Percentiles rank a stretch among this genome's conserved stretches.
Evolutionary conservation across 1,140 invertebrate species (phyloP).

Genomic region (Drosophila ficusphila): DNA sequence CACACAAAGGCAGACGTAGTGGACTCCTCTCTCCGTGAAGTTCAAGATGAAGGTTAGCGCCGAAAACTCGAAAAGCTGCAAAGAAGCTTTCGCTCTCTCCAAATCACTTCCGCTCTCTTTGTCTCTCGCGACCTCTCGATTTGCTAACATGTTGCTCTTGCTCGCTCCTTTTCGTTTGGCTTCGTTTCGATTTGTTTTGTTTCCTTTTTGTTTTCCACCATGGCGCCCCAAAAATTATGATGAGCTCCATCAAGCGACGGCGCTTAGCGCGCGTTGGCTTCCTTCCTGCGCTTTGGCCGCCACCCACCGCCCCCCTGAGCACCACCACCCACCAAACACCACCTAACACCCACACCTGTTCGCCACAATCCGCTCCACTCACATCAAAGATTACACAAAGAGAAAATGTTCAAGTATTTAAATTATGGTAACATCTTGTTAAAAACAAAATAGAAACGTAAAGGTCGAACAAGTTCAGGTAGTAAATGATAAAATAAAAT

Average conservation of each 20-base stretch:
- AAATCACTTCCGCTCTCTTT: background rate
- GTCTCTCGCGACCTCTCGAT: background rate
- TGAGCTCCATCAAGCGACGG: constrained; percentile 52
- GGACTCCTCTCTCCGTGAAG: constrained; percentile 51
- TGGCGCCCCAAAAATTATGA: constrained; percentile 69
- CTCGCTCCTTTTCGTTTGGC: constrained; percentile 45
- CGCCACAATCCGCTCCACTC: constrained; percentile 4
- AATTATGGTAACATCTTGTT: background rate
- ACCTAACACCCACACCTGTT: constrained; percentile 1
- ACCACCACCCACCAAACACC: background rate
- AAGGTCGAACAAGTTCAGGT: too few relatives aligned
- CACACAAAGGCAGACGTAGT: background rate
- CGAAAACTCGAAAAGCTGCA: constrained; percentile 53
- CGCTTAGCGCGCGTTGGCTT: constrained; percentile 42
- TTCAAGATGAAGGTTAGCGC: constrained; percentile 79
- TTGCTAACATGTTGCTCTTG: constrained; percentile 64
- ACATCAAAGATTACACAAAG: constrained; percentile 15
- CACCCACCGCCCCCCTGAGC: background rate
- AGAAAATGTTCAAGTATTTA: background rate
- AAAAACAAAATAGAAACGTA: too few relatives aligned
- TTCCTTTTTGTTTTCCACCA: constrained; percentile 53
- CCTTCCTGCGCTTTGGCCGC: constrained; percentile 39
- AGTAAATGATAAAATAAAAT: too few relatives aligned
- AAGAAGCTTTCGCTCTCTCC: constrained; percentile 33
- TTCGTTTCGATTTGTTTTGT: constrained; percentile 71